Evolutionary conservation across 2,888 invertebrate species (phyloP).

Genomic region (Prenolepis imparis): DNA sequence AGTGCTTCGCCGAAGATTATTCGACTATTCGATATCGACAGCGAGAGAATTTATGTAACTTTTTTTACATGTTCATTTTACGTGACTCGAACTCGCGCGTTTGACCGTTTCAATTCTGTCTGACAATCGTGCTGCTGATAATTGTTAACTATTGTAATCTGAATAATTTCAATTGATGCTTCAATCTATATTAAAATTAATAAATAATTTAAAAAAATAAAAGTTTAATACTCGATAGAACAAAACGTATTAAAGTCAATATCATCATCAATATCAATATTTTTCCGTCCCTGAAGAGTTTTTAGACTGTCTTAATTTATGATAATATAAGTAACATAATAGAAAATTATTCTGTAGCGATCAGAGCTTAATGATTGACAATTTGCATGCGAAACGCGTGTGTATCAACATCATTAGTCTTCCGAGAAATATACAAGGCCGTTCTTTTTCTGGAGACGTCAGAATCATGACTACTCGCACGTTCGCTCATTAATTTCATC

Average conservation of each 20-base stretch:
- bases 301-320: not conserved
- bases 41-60: conserved; percentile 27
- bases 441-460: not conserved
- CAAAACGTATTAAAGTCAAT: not conserved
- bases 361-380: not conserved
- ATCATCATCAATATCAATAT: not conserved
- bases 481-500: not conserved
- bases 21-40: conserved; percentile 37
- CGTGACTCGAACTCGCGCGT: not conserved
- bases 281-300: not conserved
- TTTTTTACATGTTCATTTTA: not conserved
- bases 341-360: not conserved
- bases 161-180: not conserved
- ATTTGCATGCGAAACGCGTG: not conserved
- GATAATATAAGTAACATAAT: not conserved
- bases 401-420: not conserved
- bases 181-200: not conserved
- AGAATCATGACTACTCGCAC: not conserved
- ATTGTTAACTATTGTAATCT: not conserved
- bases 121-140: not conserved
- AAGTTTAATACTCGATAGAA: not conserved
- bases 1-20: conserved; percentile 37
- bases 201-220: not conserved
- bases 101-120: not conserved
- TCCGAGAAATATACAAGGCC: not conserved